A percentile compares a stretch with the other conserved stretches of the same genome.
Evolutionary conservation across 2,888 invertebrate species (phyloP).

Genomic region (Psylliodes chrysocephalus): DNA sequence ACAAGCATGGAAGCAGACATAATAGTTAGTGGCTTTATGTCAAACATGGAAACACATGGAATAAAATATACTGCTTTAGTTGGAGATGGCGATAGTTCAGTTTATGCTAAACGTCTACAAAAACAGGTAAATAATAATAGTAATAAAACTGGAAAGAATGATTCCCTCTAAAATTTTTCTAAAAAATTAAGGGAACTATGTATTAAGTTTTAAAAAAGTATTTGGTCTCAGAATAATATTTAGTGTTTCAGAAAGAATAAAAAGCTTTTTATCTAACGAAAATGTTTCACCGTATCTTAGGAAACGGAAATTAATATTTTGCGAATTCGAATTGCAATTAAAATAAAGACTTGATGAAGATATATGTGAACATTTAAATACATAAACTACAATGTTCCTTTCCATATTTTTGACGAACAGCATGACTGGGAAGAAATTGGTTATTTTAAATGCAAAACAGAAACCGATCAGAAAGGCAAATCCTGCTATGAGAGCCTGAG

Average conservation of each 20-base stretch:
- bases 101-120: conserved; percentile 49
- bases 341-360: too few species aligned
- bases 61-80: conserved; percentile 52
- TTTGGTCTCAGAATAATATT: conserved; percentile 39
- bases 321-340: too few species aligned
- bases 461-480: too few species aligned
- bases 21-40: conserved; percentile 53
- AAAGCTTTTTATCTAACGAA: too few species aligned
- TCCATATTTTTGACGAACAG: conserved; percentile 53
- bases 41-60: conserved; percentile 50
- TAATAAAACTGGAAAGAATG: conserved; percentile 49
- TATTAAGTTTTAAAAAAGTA: conserved; percentile 4
- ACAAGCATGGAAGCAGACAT: conserved; percentile 57
- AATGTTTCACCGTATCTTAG: too few species aligned
- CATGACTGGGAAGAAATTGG: not conserved
- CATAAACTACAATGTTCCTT: conserved; percentile 37
- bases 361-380: too few species aligned
- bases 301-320: too few species aligned
- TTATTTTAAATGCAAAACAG: conserved; percentile 29
- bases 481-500: too few species aligned
- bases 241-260: too few species aligned
- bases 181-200: conserved; percentile 29
- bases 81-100: conserved; percentile 58
- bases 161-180: conserved; percentile 33
- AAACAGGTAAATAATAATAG: too few species aligned